phyloP scores from a whole-genome alignment of 1,140 invertebrate species.

The Drosophila trapezifrons region DNA sequence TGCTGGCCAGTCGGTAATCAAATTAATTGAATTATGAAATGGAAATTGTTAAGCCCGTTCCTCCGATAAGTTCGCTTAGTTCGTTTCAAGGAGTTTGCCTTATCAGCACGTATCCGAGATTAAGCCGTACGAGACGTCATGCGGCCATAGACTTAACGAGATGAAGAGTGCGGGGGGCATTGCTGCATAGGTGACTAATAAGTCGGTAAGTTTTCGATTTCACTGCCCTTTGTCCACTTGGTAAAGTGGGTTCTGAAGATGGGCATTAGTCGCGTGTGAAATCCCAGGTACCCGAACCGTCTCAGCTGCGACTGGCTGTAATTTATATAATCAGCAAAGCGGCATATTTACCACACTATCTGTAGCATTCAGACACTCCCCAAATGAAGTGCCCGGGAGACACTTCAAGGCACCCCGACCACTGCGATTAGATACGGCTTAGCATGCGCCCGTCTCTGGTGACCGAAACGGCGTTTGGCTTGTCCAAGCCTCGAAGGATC shows the following conservation, averaged over 20 bases:
- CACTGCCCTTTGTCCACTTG: slow-evolving; percentile 19
- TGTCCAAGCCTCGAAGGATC: slow-evolving; percentile 17
- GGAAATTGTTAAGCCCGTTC: slow-evolving; percentile 13
- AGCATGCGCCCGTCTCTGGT: slow-evolving; percentile 49
- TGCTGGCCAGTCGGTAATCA: slow-evolving; percentile 25
- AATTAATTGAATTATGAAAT: slow-evolving; percentile 57
- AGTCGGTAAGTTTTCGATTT: slow-evolving; percentile 17
- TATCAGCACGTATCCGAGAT: slow-evolving; percentile 55
- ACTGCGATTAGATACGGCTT: slow-evolving; percentile 64
- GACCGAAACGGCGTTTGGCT: slow-evolving; percentile 14
- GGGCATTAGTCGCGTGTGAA: slow-evolving; percentile 27
- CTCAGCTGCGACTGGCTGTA: neutral
- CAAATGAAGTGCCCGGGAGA: slow-evolving; percentile 53
- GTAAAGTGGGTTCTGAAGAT: slow-evolving; percentile 19
- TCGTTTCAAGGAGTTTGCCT: slow-evolving; percentile 19
- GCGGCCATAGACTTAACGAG: slow-evolving; percentile 2
- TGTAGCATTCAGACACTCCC: slow-evolving; percentile 52
- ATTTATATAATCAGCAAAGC: slow-evolving; percentile 33
- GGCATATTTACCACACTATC: slow-evolving; percentile 49
- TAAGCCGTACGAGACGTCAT: slow-evolving; percentile 53
- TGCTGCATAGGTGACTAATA: slow-evolving; percentile 19
- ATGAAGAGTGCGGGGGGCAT: slow-evolving; percentile 1
- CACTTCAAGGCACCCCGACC: slow-evolving; percentile 53
- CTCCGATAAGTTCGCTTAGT: slow-evolving; percentile 19
- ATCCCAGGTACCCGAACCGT: slow-evolving; percentile 12